Evolutionary conservation across 1,140 invertebrate genomes (phyloP).

Genomic region (Lerema accius): DNA sequence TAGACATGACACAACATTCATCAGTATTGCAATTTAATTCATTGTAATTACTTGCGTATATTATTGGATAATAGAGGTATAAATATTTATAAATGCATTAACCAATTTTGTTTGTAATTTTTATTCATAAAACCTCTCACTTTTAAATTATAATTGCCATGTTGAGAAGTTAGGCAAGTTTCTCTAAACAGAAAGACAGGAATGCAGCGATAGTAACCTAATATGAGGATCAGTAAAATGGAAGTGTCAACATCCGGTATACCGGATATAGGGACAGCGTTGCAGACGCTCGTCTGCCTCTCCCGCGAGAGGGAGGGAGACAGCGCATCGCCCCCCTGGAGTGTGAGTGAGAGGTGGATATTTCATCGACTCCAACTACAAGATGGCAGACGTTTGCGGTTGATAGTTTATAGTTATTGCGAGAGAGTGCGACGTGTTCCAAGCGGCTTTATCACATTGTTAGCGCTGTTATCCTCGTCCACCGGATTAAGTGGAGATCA

Average conservation of each 20-base stretch:
- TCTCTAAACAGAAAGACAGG: too few relatives aligned
- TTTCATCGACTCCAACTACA: conserved; percentile 76
- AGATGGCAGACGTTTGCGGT: conserved; percentile 81
- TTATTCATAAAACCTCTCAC: too few relatives aligned
- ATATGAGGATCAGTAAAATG: conserved; percentile 43
- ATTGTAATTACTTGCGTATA: too few relatives aligned
- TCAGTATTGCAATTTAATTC: not conserved
- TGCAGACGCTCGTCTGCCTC: conserved; percentile 55
- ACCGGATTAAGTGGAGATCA: conserved; percentile 74
- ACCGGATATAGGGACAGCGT: conserved; percentile 25
- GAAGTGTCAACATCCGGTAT: conserved; percentile 42
- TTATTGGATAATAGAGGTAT: too few relatives aligned
- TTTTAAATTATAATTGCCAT: too few relatives aligned
- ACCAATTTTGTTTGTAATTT: too few relatives aligned
- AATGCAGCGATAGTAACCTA: conserved; percentile 39
- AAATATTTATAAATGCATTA: too few relatives aligned
- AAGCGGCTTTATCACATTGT: conserved; percentile 79
- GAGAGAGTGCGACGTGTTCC: conserved; percentile 72
- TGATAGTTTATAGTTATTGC: conserved; percentile 82
- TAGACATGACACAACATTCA: not conserved
- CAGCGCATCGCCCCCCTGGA: conserved; percentile 37
- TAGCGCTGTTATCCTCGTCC: conserved; percentile 77
- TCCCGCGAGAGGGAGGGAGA: conserved; percentile 57
- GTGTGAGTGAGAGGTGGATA: conserved; percentile 68
- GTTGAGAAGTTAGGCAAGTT: too few relatives aligned